A percentile compares a stretch with the other conserved stretches of the same genome.
These are phyloP conservation scores for Eupithecia tripunctaria DNA, from an alignment of 2,888 invertebrate species.

Conservation along the genomic window DNA sequence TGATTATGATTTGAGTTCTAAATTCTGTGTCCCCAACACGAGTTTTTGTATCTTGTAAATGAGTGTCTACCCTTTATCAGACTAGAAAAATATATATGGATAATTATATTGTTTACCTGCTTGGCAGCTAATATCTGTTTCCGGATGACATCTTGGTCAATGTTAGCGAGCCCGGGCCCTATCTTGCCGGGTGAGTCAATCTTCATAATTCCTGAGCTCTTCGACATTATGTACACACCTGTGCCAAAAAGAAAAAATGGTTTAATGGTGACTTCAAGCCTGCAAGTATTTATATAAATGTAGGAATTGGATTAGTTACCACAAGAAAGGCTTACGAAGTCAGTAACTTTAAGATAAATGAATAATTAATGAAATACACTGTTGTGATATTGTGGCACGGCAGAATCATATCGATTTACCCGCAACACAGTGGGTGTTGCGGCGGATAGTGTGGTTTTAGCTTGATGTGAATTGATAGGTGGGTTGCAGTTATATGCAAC, in stretches of 20 bases:
- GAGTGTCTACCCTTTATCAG: no score
- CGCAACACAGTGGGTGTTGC: no score
- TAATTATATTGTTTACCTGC: conserved; percentile 59
- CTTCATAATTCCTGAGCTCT: conserved; percentile 90
- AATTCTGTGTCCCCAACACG: no score
- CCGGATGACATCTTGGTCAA: conserved; percentile 79
- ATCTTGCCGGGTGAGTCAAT: conserved; percentile 86
- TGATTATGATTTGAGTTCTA: not conserved
- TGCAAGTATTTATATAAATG: not conserved
- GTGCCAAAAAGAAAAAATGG: conserved; percentile 46
- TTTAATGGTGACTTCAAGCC: not conserved
- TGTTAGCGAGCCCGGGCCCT: conserved; percentile 75
- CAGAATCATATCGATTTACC: not conserved
- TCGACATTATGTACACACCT: conserved; percentile 91
- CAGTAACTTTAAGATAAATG: not conserved
- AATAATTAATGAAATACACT: not conserved
- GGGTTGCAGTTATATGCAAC: not conserved
- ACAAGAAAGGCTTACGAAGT: not conserved
- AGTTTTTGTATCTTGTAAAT: no score
- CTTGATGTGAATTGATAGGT: not conserved
- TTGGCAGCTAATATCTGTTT: conserved; percentile 82
- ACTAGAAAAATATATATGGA: no score
- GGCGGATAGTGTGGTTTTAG: not conserved
- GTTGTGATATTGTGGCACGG: not conserved
- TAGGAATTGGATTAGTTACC: not conserved